Evolutionary conservation across 1,140 invertebrate species (phyloP), one percentile per base, ranked within the genome.

Genomic region (Drosophila bocki): DNA sequence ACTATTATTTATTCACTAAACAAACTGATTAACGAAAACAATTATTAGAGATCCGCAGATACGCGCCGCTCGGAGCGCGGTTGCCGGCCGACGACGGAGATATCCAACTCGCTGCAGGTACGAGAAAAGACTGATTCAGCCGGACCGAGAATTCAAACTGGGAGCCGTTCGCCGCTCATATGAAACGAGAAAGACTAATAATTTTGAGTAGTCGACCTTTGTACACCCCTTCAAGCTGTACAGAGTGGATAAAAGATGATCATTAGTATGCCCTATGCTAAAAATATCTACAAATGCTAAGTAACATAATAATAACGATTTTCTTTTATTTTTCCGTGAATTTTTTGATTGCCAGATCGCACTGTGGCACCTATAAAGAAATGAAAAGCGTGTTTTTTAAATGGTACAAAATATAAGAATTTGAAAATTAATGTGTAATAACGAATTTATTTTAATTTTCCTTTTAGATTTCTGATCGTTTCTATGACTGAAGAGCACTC

Each of bases 101-200:
- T 80, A 84, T 84, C 84, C 85, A 84, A 80, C 80, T 77, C 83
- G 80, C 70, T 82, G 79, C 80, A 88, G 64, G 80, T 77, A 78
- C 77, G 70, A 78, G 74, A 79, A 79, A 67, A 80, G 86, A 86
- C 84, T 86, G 82, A 87, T 64, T 88, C 58, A 60, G 75, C 62
- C 44, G 48, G 44, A 26, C 60, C 33, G 76, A 61, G 50, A 70
- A 67, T 65, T 45, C 58, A 2, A 50, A 67, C 68, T 47, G 78
- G 77, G 58, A 61, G 53, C 19, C 42, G 19, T 29, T 33, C 45
- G 64, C 26, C 19, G 32, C 35, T 22, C 12, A 8, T 51, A 33
- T 37, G 19, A 56, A 62, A 57, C 39, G 45, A 56, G 56, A 63
- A 62, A 33, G 17, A 26, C 39, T 15, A 26, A 7, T 19, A 13